A percentile compares a stretch with the other conserved stretches of the same genome.
phyloP scores from a whole-genome alignment of 2,888 invertebrate genomes.

The Blastobasis adustella region DNA sequence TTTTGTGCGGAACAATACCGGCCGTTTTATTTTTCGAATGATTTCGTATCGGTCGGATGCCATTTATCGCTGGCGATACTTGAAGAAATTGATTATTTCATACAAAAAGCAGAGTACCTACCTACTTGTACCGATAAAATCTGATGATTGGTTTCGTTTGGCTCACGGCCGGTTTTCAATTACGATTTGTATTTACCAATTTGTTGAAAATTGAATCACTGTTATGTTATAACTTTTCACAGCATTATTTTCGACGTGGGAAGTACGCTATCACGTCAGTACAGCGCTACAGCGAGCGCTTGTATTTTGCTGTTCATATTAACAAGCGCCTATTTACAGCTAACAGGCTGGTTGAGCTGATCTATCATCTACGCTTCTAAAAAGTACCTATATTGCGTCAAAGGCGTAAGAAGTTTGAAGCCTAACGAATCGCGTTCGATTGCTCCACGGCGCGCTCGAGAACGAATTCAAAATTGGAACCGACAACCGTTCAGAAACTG shows the following conservation, averaged over 20 bases:
- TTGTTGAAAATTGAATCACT: constrained; percentile 17
- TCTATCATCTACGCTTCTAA: constrained; percentile 6
- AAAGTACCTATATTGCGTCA: constrained; percentile 26
- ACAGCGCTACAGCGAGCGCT: too few species aligned
- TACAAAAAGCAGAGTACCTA: constrained; percentile 21
- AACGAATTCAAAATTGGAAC: constrained; percentile 17
- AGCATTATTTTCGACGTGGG: constrained; percentile 15
- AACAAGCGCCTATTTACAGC: not conserved
- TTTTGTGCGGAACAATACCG: constrained; percentile 31
- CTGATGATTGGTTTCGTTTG: constrained; percentile 30
- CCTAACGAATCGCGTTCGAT: constrained; percentile 47
- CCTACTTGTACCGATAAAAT: constrained; percentile 29
- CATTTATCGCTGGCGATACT: constrained; percentile 34
- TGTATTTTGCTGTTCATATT: not conserved
- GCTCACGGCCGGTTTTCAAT: constrained; percentile 21
- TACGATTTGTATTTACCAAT: constrained; percentile 11
- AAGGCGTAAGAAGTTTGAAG: constrained; percentile 43
- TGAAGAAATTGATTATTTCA: constrained; percentile 19
- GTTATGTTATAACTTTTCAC: constrained; percentile 23
- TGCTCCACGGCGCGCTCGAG: constrained; percentile 21
- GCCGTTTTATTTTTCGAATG: not conserved
- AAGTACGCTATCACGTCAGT: too few species aligned
- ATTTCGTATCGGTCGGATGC: constrained; percentile 30
- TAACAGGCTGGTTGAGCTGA: not conserved
- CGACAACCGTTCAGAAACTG: constrained; percentile 31